phyloP scores from a whole-genome alignment of 2,888 invertebrate genomes.

The Aspidiotus destructor region DNA sequence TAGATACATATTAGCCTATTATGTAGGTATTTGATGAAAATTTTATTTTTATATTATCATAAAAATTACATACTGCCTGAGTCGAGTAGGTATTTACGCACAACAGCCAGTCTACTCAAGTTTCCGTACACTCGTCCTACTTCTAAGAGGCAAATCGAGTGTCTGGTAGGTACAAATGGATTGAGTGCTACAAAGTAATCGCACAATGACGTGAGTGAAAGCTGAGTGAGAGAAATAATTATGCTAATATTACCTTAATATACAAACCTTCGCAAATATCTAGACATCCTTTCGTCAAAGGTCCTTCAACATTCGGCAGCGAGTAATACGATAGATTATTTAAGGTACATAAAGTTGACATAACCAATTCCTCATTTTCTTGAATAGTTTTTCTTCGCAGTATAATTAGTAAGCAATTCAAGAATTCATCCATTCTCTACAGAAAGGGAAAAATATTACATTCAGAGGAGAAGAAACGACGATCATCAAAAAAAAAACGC shows the following conservation, averaged over 20 bases:
- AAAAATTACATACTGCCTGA: slow-evolving; percentile 48
- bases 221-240: neutral
- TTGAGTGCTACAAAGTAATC: slow-evolving; percentile 41
- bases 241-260: slow-evolving; percentile 9
- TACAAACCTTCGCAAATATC: slow-evolving; percentile 46
- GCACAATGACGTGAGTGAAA: slow-evolving; percentile 1
- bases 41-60: neutral
- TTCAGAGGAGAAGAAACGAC: neutral
- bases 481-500: neutral
- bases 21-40: neutral
- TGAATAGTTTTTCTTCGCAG: slow-evolving; percentile 43
- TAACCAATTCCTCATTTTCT: slow-evolving; percentile 61
- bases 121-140: slow-evolving; percentile 74
- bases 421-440: slow-evolving; percentile 35
- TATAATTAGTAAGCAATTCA: slow-evolving; percentile 42
- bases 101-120: slow-evolving; percentile 59
- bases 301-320: slow-evolving; percentile 44
- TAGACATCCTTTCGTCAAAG: slow-evolving; percentile 45
- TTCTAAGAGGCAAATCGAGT: slow-evolving; percentile 53
- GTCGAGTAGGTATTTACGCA: slow-evolving; percentile 55
- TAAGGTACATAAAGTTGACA: slow-evolving; percentile 68
- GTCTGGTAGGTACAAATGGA: slow-evolving; percentile 43
- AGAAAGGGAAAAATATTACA: neutral
- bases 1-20: neutral
- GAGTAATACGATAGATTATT: slow-evolving; percentile 76